Evolutionary conservation across 2,113 vertebrate species (phyloP), one percentile per base, ranked within the genome.

Genomic region (Paradoxurus hermaphroditus): DNA sequence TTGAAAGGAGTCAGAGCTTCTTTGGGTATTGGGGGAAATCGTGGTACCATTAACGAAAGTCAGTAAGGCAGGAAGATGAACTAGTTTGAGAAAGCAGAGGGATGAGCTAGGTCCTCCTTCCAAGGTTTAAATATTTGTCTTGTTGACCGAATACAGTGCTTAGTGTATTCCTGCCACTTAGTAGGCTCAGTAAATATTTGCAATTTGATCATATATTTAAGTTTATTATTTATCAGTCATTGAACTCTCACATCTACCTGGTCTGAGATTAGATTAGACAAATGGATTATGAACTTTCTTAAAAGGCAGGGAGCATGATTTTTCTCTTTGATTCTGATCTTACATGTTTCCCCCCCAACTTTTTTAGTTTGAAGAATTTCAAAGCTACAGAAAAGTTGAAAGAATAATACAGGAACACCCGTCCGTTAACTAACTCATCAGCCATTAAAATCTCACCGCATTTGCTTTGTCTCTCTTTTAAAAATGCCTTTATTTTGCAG

Each of bases 161-260:
- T 29, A 84, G 49, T 5, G 2, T 77, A 44, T 59, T 70, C 49
- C 49, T 84, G 46, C 62, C 44, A 39, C 65, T 36, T 59, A 46
- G 70, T 82, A 89, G 86, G 78, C n/a, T 90, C 59, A 59, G 92
- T 36, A 75, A 86, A 78, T 93, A 59, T 67, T 78, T 91, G 56
- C 44, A 34, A 2, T 94, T 68, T 84, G 81, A 34, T 31, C 65
- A 19, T 53, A 9, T 86, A 29, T 85, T 91, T 68, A 59, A 83
- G 34, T 59, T 83, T 63, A 25, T 70, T 73, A 39, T 49, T 36
- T 49, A 21, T 93, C 13, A 19, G 10, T 49, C 23, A 19, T 31
- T 75, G 73, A 77, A 70, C 56, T 67, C 34, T 82, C 14, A 90
- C 29, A 39, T 75, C n/a, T 79, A 3, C 41, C 41, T 85, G 51